Evolutionary conservation across 1,140 invertebrate genomes (phyloP).

Genomic region (Dryas iulia): DNA sequence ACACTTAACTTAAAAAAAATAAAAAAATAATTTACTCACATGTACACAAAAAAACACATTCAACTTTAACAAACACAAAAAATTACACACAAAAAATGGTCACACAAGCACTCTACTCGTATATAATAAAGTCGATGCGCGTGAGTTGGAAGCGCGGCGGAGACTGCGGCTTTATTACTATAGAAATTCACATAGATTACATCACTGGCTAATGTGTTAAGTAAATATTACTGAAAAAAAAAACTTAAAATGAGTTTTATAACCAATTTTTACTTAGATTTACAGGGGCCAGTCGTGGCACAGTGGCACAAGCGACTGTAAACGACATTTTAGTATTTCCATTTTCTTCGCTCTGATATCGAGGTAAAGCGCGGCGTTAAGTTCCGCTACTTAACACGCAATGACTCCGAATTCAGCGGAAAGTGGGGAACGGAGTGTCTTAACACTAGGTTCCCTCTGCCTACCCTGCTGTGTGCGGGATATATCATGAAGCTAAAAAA

Average conservation of each 20-base stretch:
- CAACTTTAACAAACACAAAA: not conserved
- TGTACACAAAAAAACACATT: not conserved
- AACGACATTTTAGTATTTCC: too few relatives aligned
- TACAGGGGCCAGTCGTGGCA: too few relatives aligned
- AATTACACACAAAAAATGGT: not conserved
- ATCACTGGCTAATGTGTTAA: not conserved
- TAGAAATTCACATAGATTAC: not conserved
- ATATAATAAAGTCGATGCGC: too few relatives aligned
- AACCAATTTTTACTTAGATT: not conserved
- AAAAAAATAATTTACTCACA: too few relatives aligned
- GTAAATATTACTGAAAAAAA: constrained; percentile 1
- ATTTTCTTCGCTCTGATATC: not conserved
- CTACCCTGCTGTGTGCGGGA: not conserved
- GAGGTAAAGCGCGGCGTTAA: not conserved
- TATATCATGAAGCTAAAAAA: not conserved
- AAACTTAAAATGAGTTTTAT: too few relatives aligned
- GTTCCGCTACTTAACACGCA: not conserved
- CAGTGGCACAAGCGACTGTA: too few relatives aligned
- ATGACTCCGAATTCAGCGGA: not conserved
- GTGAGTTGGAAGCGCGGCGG: not conserved
- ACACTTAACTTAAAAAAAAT: too few relatives aligned
- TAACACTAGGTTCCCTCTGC: not conserved
- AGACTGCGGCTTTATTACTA: not conserved
- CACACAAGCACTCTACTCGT: not conserved
- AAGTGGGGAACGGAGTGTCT: not conserved